Evolutionary conservation across 2,797 vertebrate species (phyloP), one percentile per base, ranked within the genome.

Genomic region (Falco cherrug): DNA sequence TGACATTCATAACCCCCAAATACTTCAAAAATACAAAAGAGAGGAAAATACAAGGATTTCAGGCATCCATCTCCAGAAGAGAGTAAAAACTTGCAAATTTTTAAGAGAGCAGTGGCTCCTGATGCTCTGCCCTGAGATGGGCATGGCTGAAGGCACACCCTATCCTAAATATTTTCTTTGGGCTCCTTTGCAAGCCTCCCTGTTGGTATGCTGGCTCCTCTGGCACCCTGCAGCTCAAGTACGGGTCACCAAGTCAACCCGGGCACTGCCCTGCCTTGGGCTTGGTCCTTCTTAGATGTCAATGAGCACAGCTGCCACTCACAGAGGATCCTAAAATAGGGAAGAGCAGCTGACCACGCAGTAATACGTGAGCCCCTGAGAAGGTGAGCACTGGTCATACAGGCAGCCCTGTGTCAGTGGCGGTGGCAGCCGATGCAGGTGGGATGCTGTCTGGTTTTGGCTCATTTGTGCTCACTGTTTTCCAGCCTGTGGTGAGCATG

Each of bases 281-380:
- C 29, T 63, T 51, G 21, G 67, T 19, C 16, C 60, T 60, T 83
- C 64, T 60, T 24, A 77, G 79, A 65, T 37, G 26, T 25, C 28
- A 71, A 21, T 50, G 37, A 75, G 13, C 47, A 37, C 15, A 86
- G 57, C 29, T 75, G 21, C 11, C 50, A 16, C 41, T 33, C 69
- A 64, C 53, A 73, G 41, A 84, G 21, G 15, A 73, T 29, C 33
- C 60, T 65, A 45, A 73, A 94, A 69, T 1, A 85, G 10, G 69
- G 59, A 48, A 69, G 5, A 73, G 59, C 56, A 92, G 69, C 63
- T 81, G 41, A 78, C 3, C 26, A 35, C 54, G 10, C 3, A 43
- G 33, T 12, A 37, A 50, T 0, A 53, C 0, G 60, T 18, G 54
- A 83, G 25, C 10, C 31, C 56, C 31, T 1, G 0, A 18, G 45